phyloP scores from a whole-genome alignment of 2,888 invertebrate species.

The Pterobdella sp. region DNA sequence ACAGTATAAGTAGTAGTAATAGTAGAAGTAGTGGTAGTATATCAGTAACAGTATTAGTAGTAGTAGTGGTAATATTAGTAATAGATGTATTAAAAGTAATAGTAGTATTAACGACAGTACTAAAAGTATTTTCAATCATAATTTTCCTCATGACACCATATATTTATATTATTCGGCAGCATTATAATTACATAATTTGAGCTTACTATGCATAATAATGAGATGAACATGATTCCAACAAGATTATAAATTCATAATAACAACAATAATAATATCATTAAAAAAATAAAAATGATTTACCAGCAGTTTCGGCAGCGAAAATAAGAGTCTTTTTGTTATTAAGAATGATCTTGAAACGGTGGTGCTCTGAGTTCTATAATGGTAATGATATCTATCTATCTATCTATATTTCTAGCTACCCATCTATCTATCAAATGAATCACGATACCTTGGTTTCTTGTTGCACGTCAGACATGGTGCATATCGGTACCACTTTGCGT shows the following conservation, averaged over 20 bases:
- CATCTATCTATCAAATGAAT: slow-evolving; percentile 19
- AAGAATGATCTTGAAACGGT: slow-evolving; percentile 44
- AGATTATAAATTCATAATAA: background rate
- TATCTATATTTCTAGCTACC: too few species aligned
- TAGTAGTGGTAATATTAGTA: too few species aligned
- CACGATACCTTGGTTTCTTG: slow-evolving; percentile 42
- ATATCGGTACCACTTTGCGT: slow-evolving; percentile 46
- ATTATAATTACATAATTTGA: background rate
- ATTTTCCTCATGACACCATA: too few species aligned
- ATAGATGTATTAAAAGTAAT: too few species aligned
- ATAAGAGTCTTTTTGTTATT: slow-evolving; percentile 42
- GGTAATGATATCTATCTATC: slow-evolving; percentile 10
- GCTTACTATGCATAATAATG: background rate
- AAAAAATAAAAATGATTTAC: slow-evolving; percentile 34
- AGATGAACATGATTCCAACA: background rate
- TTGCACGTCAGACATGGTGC: slow-evolving; percentile 44
- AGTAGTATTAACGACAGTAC: too few species aligned
- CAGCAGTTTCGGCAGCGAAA: slow-evolving; percentile 23
- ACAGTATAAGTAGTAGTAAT: too few species aligned
- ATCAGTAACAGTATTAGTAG: too few species aligned
- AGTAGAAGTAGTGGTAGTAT: too few species aligned
- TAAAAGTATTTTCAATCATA: too few species aligned
- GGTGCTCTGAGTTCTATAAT: slow-evolving; percentile 5
- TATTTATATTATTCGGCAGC: too few species aligned
- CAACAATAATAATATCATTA: background rate